Evolutionary conservation across 2,113 vertebrate species (phyloP).

Genomic region (Casuarius casuarius): DNA sequence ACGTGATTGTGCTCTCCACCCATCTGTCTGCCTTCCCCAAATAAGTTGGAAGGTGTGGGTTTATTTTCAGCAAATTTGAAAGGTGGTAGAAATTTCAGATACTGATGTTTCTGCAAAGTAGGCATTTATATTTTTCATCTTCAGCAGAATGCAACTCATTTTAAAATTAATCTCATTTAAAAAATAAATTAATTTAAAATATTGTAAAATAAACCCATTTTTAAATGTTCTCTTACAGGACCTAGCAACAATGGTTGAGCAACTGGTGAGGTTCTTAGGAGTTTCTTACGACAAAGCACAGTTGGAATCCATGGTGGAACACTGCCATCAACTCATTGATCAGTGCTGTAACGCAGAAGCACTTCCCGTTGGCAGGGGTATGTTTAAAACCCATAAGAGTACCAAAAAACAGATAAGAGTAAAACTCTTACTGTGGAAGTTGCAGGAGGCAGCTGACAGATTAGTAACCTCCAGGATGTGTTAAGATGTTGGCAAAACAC

Average conservation of each 20-base stretch:
- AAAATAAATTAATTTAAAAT: neutral
- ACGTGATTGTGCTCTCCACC: rapidly evolving
- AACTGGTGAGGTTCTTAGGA: constrained; percentile 91
- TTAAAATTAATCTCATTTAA: neutral
- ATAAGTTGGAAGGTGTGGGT: neutral
- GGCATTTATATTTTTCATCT: neutral
- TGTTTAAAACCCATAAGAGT: neutral
- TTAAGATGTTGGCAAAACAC: neutral
- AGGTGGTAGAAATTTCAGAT: neutral
- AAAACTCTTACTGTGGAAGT: neutral
- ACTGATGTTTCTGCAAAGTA: neutral
- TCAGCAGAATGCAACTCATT: neutral
- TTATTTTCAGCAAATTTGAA: neutral
- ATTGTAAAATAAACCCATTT: neutral
- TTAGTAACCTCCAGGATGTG: neutral
- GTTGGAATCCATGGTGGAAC: constrained; percentile 91
- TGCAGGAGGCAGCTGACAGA: neutral
- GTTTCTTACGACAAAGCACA: constrained; percentile 95
- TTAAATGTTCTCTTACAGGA: constrained; percentile 80
- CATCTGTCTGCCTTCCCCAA: neutral
- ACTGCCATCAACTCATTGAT: constrained; percentile 95
- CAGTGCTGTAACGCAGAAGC: constrained; percentile 95
- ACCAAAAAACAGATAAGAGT: neutral
- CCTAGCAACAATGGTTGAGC: constrained; percentile 88
- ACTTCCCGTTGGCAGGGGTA: constrained; percentile 92